Conservation (phyloP, 2,888 invertebrate genomes). For the Crossocerus cetratus region DNA sequence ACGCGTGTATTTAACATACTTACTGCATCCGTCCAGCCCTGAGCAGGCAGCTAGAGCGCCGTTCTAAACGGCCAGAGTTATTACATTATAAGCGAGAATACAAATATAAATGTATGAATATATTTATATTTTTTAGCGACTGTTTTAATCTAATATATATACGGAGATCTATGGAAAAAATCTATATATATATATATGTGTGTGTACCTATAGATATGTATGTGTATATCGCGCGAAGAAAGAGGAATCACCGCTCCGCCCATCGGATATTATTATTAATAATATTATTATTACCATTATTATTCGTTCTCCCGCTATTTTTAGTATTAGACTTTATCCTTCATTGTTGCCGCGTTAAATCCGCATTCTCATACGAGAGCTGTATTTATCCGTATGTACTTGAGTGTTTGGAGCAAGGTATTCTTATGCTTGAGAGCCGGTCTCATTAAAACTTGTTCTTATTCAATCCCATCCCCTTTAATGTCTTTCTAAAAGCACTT, state of each 20-base stretch:
- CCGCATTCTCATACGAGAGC: slow-evolving; percentile 5
- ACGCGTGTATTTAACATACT: slow-evolving; percentile 45
- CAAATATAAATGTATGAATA: slow-evolving; percentile 56
- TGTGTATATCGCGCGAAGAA: slow-evolving; percentile 43
- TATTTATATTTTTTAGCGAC: slow-evolving; percentile 67
- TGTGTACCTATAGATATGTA: slow-evolving; percentile 40
- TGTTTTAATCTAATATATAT: slow-evolving; percentile 59
- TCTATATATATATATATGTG: slow-evolving; percentile 42
- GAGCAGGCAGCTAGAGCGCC: slow-evolving; percentile 68
- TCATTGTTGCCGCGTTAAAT: slow-evolving; percentile 18
- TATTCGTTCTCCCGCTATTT: neutral
- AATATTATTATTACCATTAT: slow-evolving; percentile 23
- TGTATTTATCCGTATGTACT: slow-evolving; percentile 4
- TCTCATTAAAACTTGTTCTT: slow-evolving; percentile 30
- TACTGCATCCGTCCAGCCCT: slow-evolving; percentile 73
- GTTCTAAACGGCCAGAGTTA: slow-evolving; percentile 58
- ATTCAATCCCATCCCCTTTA: too few species aligned
- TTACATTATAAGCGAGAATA: slow-evolving; percentile 34
- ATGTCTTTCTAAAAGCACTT: too few species aligned
- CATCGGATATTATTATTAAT: slow-evolving; percentile 35
- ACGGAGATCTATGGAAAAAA: slow-evolving; percentile 36
- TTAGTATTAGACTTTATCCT: slow-evolving; percentile 14
- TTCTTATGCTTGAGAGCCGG: slow-evolving; percentile 29
- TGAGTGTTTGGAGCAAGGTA: neutral
- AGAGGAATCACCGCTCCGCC: slow-evolving; percentile 23